phyloP scores from a whole-genome alignment of 2,113 vertebrate genomes.

The Pimephales promelas region DNA sequence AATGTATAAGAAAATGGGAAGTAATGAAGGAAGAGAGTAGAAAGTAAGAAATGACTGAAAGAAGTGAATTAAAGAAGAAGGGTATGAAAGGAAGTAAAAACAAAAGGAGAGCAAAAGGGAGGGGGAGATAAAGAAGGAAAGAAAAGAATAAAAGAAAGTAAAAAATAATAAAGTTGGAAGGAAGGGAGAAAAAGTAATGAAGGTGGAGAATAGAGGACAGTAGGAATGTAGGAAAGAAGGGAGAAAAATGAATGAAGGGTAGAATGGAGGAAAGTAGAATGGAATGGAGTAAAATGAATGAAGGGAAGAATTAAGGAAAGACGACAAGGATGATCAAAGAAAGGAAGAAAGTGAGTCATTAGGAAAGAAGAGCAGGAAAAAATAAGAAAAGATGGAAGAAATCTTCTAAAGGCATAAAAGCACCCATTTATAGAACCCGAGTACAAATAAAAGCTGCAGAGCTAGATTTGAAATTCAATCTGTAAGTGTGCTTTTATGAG shows the following conservation, averaged over 20 bases:
- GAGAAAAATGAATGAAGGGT: not conserved
- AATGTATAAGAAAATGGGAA: too few relatives aligned
- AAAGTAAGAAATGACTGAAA: not conserved
- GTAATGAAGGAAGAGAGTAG: too few relatives aligned
- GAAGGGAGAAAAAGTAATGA: not conserved
- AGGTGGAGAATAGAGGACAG: not conserved
- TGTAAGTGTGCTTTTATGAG: conserved; percentile 1
- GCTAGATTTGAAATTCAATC: not conserved
- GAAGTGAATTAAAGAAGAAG: not conserved
- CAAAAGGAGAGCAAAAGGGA: too few relatives aligned
- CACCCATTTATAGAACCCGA: not conserved
- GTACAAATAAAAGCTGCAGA: conserved; percentile 4
- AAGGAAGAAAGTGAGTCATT: not conserved
- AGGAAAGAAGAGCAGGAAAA: not conserved
- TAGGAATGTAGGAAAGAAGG: too few relatives aligned
- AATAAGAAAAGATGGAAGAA: not conserved
- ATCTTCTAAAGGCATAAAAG: conserved; percentile 15
- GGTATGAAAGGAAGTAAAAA: not conserved
- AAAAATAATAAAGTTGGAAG: not conserved
- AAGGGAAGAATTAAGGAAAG: not conserved
- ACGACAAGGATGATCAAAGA: not conserved
- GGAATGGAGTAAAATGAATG: not conserved
- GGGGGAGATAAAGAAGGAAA: too few relatives aligned
- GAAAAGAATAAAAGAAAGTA: not conserved
- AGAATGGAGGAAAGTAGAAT: not conserved